These are phyloP conservation scores for Thymallus thymallus DNA, from an alignment of 2,113 vertebrate species.

Conservation along the genomic window DNA sequence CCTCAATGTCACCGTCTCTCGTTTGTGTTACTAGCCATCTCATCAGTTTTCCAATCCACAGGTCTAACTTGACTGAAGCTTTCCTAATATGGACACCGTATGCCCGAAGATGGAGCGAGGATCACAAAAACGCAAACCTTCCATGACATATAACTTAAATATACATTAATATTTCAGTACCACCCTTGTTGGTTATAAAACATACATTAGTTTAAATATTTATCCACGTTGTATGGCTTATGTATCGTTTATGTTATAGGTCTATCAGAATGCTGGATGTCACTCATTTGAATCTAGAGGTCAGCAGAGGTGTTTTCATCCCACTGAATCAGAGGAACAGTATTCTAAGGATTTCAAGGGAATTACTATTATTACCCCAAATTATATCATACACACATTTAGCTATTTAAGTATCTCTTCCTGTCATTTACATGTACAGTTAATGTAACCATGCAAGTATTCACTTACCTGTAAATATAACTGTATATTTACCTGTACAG, in stretches of 20 bases:
- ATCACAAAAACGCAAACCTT: constrained; percentile 7
- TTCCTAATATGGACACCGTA: background rate
- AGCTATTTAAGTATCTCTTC: no score
- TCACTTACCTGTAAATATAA: no score
- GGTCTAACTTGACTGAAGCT: constrained; percentile 3
- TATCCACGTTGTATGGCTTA: constrained; percentile 10
- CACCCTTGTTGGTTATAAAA: constrained; percentile 25
- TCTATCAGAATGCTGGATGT: background rate
- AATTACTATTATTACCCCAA: no score
- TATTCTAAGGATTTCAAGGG: no score
- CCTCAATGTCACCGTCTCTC: constrained; percentile 32
- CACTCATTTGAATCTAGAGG: no score
- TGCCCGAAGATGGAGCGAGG: background rate
- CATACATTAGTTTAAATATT: constrained; percentile 35
- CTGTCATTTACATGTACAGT: no score
- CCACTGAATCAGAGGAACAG: no score
- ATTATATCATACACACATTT: no score
- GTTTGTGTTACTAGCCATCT: constrained; percentile 9
- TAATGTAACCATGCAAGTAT: no score
- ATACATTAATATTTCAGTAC: constrained; percentile 54
- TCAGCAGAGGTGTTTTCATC: no score
- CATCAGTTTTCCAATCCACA: constrained; percentile 31
- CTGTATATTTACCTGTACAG: no score
- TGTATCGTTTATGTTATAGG: background rate
- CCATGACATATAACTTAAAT: constrained; percentile 59